A percentile compares a stretch with the other conserved stretches of the same genome.
These are phyloP conservation scores for Eunapius fragilis DNA, from an alignment of 37 sponge, comb jelly and placozoan genomes.

Conservation along the genomic window DNA sequence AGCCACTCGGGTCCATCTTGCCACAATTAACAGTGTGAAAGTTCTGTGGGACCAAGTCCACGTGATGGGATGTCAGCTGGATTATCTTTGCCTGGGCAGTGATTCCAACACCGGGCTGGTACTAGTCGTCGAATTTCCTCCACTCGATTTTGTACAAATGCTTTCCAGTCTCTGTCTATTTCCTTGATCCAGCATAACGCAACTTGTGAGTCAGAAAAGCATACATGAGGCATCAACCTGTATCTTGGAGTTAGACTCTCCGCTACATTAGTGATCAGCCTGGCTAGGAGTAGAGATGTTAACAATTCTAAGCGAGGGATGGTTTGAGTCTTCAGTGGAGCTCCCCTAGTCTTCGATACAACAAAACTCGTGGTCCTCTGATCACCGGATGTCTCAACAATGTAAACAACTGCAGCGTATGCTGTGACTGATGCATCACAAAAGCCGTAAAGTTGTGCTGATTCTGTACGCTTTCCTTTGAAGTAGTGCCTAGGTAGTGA, in stretches of 20 bases:
- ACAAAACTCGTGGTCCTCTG: slow-evolving; percentile 1
- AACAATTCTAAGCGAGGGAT: slow-evolving; percentile 20
- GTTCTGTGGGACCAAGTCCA: slow-evolving; percentile 6
- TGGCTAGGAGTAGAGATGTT: slow-evolving; percentile 15
- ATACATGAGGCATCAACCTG: neutral
- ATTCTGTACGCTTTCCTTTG: neutral
- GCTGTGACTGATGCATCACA: slow-evolving; percentile 35
- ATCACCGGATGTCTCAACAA: neutral
- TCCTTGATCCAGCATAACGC: slow-evolving; percentile 31
- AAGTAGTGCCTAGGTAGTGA: slow-evolving; percentile 15
- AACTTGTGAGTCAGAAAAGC: slow-evolving; percentile 47
- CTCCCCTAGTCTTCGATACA: slow-evolving; percentile 22
- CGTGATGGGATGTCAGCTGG: slow-evolving; percentile 39
- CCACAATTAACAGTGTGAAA: slow-evolving; percentile 12
- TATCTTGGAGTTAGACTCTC: slow-evolving; percentile 10
- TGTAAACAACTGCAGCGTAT: slow-evolving; percentile 36
- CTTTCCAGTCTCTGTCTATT: slow-evolving; percentile 22
- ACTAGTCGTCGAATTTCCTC: slow-evolving; percentile 8
- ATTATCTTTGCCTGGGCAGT: slow-evolving; percentile 25
- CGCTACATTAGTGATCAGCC: slow-evolving; percentile 15
- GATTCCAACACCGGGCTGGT: slow-evolving; percentile 2
- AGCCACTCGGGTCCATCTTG: slow-evolving; percentile 17
- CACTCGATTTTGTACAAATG: slow-evolving; percentile 31
- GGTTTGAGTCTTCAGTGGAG: slow-evolving; percentile 27
- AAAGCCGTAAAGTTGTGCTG: slow-evolving; percentile 9